Base-by-base conservation (phyloP, 2,888 invertebrate genomes). In the Lysandra coridon region DNA sequence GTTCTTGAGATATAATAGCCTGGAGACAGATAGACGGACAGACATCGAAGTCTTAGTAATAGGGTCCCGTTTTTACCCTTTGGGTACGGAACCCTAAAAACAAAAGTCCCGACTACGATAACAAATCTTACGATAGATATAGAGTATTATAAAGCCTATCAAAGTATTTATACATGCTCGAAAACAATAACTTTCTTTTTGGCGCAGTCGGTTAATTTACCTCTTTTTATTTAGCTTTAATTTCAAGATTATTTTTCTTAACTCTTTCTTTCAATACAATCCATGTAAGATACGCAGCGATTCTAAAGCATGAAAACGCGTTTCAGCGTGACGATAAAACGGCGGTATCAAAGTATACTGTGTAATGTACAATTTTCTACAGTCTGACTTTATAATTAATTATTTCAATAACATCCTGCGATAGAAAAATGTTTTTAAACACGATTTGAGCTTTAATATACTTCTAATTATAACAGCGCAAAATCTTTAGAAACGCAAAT, bases 341-440 rank as follows among this genome's bases (percentile, higher is more conserved):
- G 33, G 69, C 69, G 17, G 2, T 69, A 69, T 69, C 33, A 12
- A 17, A 14, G 12, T 57, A 17, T 57, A 57, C 33, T 17, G 69
- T 69, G 12, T 30, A 12, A 64, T 64, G 12, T 33, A 69, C 33
- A 69, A 69, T 69, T 69, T 33, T 17, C 33, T 23, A 69, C 69
- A 37, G 69, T 33, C 30, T 30, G n/a, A 23, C n/a, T 62, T 69
- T 17, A 69, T 37, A 37, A 33, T 69, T 33, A 69, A 69, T 69
- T 33, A 12, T 69, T 69, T 30, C 62, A 64, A 64, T 69, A 69
- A 69, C 69, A 69, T 69, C 69, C 69, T 64, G 64, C 3, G 2
- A 64, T 23, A 12, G 64, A 30, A 30, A 64, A 12, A 33, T 69
- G 69, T 69, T 69, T 5, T 33, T 5, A 69, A 64, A 69, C 1